A percentile compares a stretch with the other conserved stretches of the same genome.
These are phyloP conservation scores for Pterocles orientalis DNA, from an alignment of 2,113 vertebrate species.

Conservation along the genomic window DNA sequence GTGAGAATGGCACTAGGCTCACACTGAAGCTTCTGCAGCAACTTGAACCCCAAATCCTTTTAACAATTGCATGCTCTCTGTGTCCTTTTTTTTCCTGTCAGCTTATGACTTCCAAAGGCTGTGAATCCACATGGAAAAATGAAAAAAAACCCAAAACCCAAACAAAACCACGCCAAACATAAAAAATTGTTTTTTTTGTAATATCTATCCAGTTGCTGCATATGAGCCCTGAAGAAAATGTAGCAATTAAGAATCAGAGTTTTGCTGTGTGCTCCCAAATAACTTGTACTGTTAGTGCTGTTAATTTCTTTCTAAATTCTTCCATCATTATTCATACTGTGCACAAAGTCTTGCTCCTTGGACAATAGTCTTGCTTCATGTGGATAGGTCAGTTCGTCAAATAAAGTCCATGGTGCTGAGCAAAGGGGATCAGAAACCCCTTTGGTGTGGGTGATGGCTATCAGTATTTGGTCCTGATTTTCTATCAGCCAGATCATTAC, in stretches of 20 bases:
- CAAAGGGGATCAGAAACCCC: neutral
- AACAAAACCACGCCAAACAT: too few relatives aligned
- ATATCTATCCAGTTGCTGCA: neutral
- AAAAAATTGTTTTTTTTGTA: neutral
- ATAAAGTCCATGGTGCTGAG: neutral
- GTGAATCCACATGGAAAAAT: neutral
- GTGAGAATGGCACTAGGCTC: neutral
- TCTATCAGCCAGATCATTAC: neutral
- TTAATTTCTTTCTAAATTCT: neutral
- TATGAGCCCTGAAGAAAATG: neutral
- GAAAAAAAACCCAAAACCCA: neutral
- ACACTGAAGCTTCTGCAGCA: neutral
- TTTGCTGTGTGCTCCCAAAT: neutral
- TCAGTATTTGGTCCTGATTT: neutral
- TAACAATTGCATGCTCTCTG: neutral
- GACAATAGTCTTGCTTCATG: neutral
- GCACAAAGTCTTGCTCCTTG: neutral
- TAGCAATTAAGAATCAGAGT: neutral
- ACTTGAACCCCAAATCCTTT: neutral
- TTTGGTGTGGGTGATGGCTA: neutral
- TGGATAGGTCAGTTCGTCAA: neutral
- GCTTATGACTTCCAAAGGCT: neutral
- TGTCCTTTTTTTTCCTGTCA: neutral
- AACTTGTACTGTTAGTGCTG: neutral
- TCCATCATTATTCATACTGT: neutral